Evolutionary conservation across 2,113 vertebrate genomes (phyloP), one percentile per base, ranked within the genome.

Genomic region (Stigmatopora nigra): DNA sequence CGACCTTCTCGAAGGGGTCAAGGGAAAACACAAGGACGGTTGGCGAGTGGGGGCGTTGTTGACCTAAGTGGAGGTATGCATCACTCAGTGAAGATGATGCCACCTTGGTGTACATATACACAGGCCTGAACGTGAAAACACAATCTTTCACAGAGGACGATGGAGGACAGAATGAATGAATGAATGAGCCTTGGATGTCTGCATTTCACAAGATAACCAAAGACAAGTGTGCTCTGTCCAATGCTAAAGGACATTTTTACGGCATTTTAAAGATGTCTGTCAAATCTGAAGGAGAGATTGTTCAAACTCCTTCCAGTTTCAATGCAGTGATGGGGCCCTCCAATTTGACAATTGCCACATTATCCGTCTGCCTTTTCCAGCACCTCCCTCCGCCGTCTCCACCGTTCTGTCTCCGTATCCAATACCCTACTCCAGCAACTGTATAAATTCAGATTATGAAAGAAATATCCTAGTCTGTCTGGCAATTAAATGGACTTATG

Each of bases 381-480:
- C 38, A 12, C 59, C 59, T 45, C 41, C 59, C 59, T 45, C 41
- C 19, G 59, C 70, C 70, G 71, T 59, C 53, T 76, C 66, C 47
- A 12, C 66, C 71, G 64, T 76, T 73, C 45, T 52, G 64, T 77
- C 79, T 86, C 80, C 57, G 77, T 81, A 77, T 73, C 71, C 74
- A 77, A 75, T 73, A 71, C 82, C 72, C 63, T 31, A 78, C 82
- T 85, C 81, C 79, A 82, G 77, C 69, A 71, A 80, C 77, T 81
- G 78, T 84, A 82, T 87, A 84, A 86, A 87, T 88, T 86, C 78
- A 82, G 79, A 84, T 86, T 86, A 91, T 90, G 88, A 88, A 91
- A 90, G 87, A 92, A 94, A 94, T 93, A 91, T 91, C 93, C 90
- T 90, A 91, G 91, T 92, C 92, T 92, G 91, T 89, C 88, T 92